Evolutionary conservation across 2,888 invertebrate genomes (phyloP), one percentile per base, ranked within the genome.

Genomic region (Antheraea yamamai): DNA sequence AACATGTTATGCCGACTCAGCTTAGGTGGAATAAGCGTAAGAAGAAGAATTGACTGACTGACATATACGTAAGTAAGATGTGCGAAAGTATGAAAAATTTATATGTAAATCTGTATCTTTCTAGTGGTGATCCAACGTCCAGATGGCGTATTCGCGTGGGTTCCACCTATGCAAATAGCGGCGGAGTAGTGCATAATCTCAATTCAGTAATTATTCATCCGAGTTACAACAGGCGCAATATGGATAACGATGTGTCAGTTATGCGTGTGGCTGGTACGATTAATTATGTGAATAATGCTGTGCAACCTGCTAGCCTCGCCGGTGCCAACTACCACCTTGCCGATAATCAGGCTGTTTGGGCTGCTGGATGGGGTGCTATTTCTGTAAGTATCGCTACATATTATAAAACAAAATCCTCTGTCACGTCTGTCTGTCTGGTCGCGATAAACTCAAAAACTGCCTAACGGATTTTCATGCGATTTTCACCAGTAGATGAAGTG

Each of bases 311-410:
- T 4, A 77, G 78, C 12, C 86, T 91, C 14, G 87, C 91, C 52
- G 86, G 89, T 0, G 4, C 83, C 23, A 87, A 84, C 76, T 91
- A 90, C 78, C 80, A 83, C 20, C 77, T 90, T 0, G 77, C 75
- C 18, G 89, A 89, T 76, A 85, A 88, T 76, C 82, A 85, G 74
- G 78, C 81, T 3, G 87, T 90, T 0, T 89, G 86, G 87, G 88
- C 89, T 51, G 80, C 84, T 47, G 91, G 91, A 79, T 92, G 90
- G 91, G 92, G 91, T 1, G 47, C 77, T n/a, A 84, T 80, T 52
- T 76, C 76, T 4, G 90, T 91, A 81, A 87, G 88, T 86, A 66
- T 30, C 30, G 3, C 30, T 30, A 30, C 30, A 30, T n/a, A 30
- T 2, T 2, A 30, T 2, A 30, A 30, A 30, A 30, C 1, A 30